Evolutionary conservation across 2,797 vertebrate species (phyloP).

Genomic region (Rhincodon typus): DNA sequence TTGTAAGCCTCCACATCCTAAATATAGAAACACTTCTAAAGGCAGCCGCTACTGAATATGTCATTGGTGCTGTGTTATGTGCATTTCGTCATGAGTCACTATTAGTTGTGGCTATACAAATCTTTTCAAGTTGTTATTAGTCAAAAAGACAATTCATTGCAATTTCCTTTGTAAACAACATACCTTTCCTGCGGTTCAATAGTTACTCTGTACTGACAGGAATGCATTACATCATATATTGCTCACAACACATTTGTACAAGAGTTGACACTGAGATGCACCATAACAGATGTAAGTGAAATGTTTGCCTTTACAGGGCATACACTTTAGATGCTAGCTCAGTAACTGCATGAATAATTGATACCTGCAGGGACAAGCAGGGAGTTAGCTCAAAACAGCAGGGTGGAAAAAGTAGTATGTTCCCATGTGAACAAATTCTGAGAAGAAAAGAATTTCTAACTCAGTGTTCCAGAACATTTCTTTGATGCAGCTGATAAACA

Average conservation of each 20-base stretch:
- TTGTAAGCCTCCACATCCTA: not conserved
- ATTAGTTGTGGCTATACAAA: not conserved
- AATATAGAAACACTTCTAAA: not conserved
- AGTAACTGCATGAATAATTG: slow-evolving; percentile 30
- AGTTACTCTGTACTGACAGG: not conserved
- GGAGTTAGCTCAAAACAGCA: not conserved
- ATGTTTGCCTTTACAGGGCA: not conserved
- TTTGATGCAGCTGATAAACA: not conserved
- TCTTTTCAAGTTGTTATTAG: not conserved
- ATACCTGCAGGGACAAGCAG: not conserved
- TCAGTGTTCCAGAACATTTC: not conserved
- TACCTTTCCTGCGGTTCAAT: not conserved
- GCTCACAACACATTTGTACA: not conserved
- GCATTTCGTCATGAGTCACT: not conserved
- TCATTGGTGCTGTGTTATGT: too few species aligned
- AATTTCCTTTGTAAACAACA: not conserved
- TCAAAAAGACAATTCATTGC: not conserved
- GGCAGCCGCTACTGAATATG: too few species aligned
- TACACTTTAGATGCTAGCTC: not conserved
- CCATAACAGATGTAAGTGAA: not conserved
- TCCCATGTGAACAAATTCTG: not conserved
- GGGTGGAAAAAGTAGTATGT: not conserved
- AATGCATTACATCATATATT: not conserved
- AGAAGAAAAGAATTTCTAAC: not conserved
- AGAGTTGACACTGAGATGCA: not conserved